Conservation (phyloP, 2,888 invertebrate genomes). For the Tetranychus truncatus region DNA sequence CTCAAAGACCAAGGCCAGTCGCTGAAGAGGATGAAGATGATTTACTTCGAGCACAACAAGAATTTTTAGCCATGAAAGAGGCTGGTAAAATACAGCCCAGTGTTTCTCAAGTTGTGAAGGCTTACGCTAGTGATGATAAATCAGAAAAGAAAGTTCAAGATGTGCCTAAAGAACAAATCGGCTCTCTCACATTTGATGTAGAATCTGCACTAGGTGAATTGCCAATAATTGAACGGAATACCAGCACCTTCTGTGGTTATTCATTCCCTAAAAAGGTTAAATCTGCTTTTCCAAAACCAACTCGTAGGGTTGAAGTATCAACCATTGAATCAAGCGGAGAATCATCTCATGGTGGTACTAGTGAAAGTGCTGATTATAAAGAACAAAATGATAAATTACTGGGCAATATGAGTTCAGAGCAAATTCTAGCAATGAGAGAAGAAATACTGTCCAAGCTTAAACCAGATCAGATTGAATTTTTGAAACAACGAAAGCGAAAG, state of each 20-base stretch:
- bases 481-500: constrained; percentile 13
- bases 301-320: not conserved
- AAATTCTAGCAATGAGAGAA: constrained; percentile 15
- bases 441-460: constrained; percentile 16
- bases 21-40: constrained; percentile 18
- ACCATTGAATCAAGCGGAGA: not conserved
- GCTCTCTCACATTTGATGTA: constrained; percentile 7
- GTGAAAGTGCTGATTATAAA: constrained; percentile 3
- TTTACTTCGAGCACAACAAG: constrained; percentile 16
- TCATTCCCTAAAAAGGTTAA: not conserved
- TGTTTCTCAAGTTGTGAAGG: not conserved
- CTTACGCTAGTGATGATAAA: not conserved
- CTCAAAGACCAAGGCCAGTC: not conserved
- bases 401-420: constrained; percentile 15
- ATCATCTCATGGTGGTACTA: constrained; percentile 9
- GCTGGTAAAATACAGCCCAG: constrained; percentile 4
- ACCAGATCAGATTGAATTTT: constrained; percentile 16
- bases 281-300: not conserved
- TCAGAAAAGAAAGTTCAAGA: not conserved
- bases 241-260: not conserved
- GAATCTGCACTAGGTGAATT: constrained; percentile 5
- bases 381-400: constrained; percentile 16
- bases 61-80: constrained; percentile 17
- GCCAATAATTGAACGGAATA: constrained; percentile 1
- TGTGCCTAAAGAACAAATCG: not conserved